Evolutionary conservation across 2,797 vertebrate species (phyloP).

Genomic region (Liasis olivaceus): DNA sequence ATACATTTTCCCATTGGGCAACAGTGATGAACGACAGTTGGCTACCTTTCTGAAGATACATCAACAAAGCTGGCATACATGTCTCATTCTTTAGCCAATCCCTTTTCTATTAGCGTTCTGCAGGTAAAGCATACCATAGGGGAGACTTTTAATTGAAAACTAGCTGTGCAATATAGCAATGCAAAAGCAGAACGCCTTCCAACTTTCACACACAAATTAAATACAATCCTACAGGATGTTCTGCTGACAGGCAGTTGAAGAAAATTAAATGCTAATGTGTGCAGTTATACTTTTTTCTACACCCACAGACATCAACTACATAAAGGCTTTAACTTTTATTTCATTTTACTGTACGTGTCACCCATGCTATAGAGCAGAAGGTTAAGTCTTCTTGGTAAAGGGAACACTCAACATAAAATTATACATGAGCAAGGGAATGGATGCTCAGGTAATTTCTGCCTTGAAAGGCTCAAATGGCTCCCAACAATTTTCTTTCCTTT

Average conservation of each 20-base stretch:
- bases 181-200: slow-evolving; percentile 62
- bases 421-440: slow-evolving; percentile 51
- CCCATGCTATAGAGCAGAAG: slow-evolving; percentile 54
- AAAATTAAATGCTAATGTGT: slow-evolving; percentile 73
- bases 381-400: slow-evolving; percentile 60
- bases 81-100: slow-evolving; percentile 44
- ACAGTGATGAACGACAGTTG: slow-evolving; percentile 25
- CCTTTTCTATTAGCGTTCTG: slow-evolving; percentile 47
- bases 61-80: slow-evolving; percentile 1
- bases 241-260: slow-evolving; percentile 66
- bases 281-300: slow-evolving; percentile 63
- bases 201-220: slow-evolving; percentile 69
- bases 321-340: slow-evolving; percentile 63
- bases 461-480: slow-evolving; percentile 55
- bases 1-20: slow-evolving; percentile 47
- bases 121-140: slow-evolving; percentile 47
- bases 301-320: slow-evolving; percentile 56
- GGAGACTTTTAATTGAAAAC: slow-evolving; percentile 62
- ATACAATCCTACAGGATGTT: slow-evolving; percentile 65
- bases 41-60: slow-evolving; percentile 26
- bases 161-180: slow-evolving; percentile 55
- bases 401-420: slow-evolving; percentile 49
- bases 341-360: slow-evolving; percentile 54
- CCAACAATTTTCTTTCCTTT: not conserved
- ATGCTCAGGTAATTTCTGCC: slow-evolving; percentile 37